Evolutionary conservation across 2,888 invertebrate species (phyloP).

Genomic region (Perithous albicinctus): DNA sequence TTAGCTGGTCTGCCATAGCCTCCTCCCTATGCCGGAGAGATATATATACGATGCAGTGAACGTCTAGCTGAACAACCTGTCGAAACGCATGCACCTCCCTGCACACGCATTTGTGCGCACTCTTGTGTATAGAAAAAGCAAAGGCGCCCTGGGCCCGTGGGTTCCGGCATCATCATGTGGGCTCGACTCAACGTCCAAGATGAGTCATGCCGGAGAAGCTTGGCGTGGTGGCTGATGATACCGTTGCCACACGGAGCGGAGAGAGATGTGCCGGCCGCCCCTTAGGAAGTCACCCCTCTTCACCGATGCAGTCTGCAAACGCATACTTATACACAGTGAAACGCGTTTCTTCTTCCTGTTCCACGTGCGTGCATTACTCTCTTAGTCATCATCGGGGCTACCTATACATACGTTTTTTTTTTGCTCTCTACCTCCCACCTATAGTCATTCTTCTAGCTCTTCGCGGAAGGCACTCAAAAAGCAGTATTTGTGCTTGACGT

Average conservation of each 20-base stretch:
- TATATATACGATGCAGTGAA: conserved; percentile 14
- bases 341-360: conserved; percentile 59
- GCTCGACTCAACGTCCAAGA: conserved; percentile 54
- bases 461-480: not conserved
- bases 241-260: conserved; percentile 58
- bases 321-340: conserved; percentile 25
- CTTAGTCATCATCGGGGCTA: conserved; percentile 63
- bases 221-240: conserved; percentile 69
- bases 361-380: conserved; percentile 57
- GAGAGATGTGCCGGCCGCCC: conserved; percentile 71
- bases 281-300: conserved; percentile 79
- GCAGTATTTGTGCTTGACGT: no score
- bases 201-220: conserved; percentile 71
- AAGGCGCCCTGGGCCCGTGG: conserved; percentile 56
- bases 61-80: conserved; percentile 19
- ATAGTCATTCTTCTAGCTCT: conserved; percentile 13
- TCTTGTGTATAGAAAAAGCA: conserved; percentile 35
- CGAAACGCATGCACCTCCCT: not conserved
- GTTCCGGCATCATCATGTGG: conserved; percentile 61
- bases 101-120: conserved; percentile 16
- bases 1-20: conserved; percentile 76
- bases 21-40: conserved; percentile 4
- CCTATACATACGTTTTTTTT: conserved; percentile 41
- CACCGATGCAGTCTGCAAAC: conserved; percentile 26
- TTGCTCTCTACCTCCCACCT: conserved; percentile 6